Base-by-base conservation (phyloP, 2,113 vertebrate species). In the Mormyrus iriodes region DNA sequence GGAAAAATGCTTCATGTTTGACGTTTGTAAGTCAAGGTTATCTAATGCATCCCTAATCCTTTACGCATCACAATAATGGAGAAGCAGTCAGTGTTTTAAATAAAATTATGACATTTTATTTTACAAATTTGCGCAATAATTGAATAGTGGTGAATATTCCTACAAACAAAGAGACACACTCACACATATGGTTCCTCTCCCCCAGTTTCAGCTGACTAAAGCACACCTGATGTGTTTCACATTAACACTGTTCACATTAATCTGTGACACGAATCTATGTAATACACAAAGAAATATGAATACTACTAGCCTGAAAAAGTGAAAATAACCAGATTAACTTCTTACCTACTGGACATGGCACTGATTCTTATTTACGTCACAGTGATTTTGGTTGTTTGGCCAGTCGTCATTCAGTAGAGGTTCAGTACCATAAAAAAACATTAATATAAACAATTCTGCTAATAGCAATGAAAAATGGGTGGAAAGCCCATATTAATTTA, bases 61-160 rank as follows among this genome's bases (percentile, higher is more conserved):
- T 85, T 39, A 88, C 3, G 13, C 44, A 86, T 35, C n/a, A 73
- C 8, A 69, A 15, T 73, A 27, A 49, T 90, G 5, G 9, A 19
- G 44, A 83, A 84, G 10, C 84, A 52, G 83, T 7, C 84, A 88
- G 48, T 15, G 87, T 90, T 89, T 95, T 95, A 94, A 95, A 95
- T 95, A 95, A 96, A 96, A 92, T 93, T 92, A 94, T 93, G 4
- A 94, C 92, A 90, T 61, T 89, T 94, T 95, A 95, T 95, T 95
- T 94, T 95, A 96, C 95, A 96, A 95, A 95, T 95, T 92, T 94
- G 89, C 93, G 95, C 94, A 95, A 91, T 92, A 92, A 92, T 94
- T 90, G 91, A 95, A 93, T 90, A 91, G 91, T 94, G 90, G 91
- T 94, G 93, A 95, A 94, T 91, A 93, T 91, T 93, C 90, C 76